Percentiles rank a stretch among this genome's conserved stretches.
phyloP scores from a whole-genome alignment of 2,113 vertebrate genomes.

The Leptosomus discolor region DNA sequence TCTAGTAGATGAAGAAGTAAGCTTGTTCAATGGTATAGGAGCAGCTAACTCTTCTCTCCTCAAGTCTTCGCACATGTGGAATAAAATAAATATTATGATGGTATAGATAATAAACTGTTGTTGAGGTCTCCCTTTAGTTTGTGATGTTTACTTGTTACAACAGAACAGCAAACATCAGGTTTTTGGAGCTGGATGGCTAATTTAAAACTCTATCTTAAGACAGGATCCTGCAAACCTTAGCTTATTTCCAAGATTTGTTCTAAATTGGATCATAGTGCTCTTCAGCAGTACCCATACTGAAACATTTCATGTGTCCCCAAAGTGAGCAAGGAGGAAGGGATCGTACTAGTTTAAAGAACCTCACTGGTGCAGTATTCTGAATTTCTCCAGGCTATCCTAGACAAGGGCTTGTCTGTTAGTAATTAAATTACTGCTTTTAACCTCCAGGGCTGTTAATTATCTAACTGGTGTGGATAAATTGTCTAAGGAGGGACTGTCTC shows the following conservation, averaged over 20 bases:
- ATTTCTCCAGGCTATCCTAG: not conserved
- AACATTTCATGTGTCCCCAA: not conserved
- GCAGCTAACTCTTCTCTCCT: not conserved
- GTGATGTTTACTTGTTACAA: not conserved
- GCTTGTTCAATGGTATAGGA: not conserved
- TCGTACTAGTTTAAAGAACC: not conserved
- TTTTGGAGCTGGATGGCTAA: not conserved
- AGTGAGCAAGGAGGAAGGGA: not conserved
- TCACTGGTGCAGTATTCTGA: not conserved
- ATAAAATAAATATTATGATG: not conserved
- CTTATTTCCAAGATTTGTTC: not conserved
- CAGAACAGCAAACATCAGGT: not conserved
- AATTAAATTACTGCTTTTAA: slow-evolving; percentile 16
- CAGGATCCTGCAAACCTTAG: not conserved
- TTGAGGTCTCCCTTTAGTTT: not conserved
- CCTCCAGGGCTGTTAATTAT: not conserved
- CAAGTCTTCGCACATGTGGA: not conserved
- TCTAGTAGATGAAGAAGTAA: not conserved
- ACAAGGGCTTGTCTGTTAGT: not conserved
- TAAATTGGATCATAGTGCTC: not conserved
- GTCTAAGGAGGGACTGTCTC: not conserved
- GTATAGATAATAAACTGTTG: not conserved
- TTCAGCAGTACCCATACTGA: not conserved
- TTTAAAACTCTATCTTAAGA: not conserved
- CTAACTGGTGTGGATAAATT: not conserved